Conservation (phyloP, 2,113 vertebrate species). For the Sakesphorus luctuosus region DNA sequence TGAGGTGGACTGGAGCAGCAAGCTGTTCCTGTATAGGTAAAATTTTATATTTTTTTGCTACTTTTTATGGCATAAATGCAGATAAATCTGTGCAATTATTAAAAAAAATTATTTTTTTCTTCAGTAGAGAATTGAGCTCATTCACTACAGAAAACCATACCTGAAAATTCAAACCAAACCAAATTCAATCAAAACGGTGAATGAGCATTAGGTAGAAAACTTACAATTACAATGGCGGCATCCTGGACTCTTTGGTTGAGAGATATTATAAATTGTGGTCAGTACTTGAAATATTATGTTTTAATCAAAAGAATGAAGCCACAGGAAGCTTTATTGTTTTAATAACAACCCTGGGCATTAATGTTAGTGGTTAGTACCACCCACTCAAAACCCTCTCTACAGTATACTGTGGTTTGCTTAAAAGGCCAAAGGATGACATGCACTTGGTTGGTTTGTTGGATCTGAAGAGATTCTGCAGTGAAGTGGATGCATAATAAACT, state of each 20-base stretch:
- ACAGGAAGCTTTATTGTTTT: neutral
- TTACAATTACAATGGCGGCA: neutral
- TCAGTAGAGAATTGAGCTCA: neutral
- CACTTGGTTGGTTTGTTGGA: neutral
- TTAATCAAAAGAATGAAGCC: neutral
- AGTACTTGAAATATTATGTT: neutral
- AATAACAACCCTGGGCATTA: neutral
- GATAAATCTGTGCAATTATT: neutral
- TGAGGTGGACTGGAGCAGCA: neutral
- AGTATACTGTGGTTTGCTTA: neutral
- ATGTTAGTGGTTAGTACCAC: neutral
- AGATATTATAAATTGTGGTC: neutral
- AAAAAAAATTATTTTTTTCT: neutral
- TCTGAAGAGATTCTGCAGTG: neutral
- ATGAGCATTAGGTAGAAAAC: neutral
- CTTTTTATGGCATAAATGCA: neutral
- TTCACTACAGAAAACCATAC: neutral
- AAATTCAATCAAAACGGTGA: rapidly evolving
- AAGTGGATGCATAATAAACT: neutral
- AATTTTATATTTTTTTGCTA: neutral
- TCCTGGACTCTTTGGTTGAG: neutral
- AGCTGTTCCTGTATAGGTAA: neutral
- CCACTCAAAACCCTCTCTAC: neutral
- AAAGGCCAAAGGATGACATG: neutral
- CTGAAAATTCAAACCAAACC: neutral